These are phyloP conservation scores for Tetanocera ferruginea DNA, from an alignment of 2,888 invertebrate species.

Conservation along the genomic window DNA sequence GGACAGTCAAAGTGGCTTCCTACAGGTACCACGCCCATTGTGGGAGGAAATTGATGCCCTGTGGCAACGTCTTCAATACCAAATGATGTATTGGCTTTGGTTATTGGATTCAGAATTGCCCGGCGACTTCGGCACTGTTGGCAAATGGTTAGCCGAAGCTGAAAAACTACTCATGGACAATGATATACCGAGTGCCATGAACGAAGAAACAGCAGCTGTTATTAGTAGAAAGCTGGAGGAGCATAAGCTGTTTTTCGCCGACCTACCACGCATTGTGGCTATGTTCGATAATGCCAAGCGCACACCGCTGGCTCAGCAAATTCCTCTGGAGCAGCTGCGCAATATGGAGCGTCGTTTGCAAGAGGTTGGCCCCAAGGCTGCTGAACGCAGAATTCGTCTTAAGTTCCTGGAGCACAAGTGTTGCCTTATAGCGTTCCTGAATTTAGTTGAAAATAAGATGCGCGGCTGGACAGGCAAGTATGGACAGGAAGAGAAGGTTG, in stretches of 20 bases:
- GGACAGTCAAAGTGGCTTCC: slow-evolving; percentile 81
- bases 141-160: slow-evolving; percentile 91
- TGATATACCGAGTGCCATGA: slow-evolving; percentile 86
- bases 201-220: slow-evolving; percentile 89
- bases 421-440: slow-evolving; percentile 92
- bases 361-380: slow-evolving; percentile 81
- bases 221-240: slow-evolving; percentile 91
- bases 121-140: slow-evolving; percentile 86
- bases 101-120: slow-evolving; percentile 87
- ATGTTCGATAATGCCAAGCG: slow-evolving; percentile 83
- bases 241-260: slow-evolving; percentile 90
- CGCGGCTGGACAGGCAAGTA: slow-evolving; percentile 92
- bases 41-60: slow-evolving; percentile 86
- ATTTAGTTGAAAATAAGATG: slow-evolving; percentile 90
- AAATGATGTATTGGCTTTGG: slow-evolving; percentile 91
- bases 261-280: slow-evolving; percentile 81
- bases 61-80: slow-evolving; percentile 84
- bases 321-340: slow-evolving; percentile 85
- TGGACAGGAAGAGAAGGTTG: slow-evolving; percentile 85
- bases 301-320: slow-evolving; percentile 79
- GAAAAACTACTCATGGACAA: slow-evolving; percentile 83
- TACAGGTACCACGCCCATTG: slow-evolving; percentile 86
- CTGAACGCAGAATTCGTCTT: slow-evolving; percentile 85
- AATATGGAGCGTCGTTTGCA: slow-evolving; percentile 85
- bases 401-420: slow-evolving; percentile 95